Percentiles rank a stretch among this genome's conserved stretches.
These are phyloP conservation scores for Formica selysi DNA, from an alignment of 1,140 invertebrate species.

Conservation along the genomic window DNA sequence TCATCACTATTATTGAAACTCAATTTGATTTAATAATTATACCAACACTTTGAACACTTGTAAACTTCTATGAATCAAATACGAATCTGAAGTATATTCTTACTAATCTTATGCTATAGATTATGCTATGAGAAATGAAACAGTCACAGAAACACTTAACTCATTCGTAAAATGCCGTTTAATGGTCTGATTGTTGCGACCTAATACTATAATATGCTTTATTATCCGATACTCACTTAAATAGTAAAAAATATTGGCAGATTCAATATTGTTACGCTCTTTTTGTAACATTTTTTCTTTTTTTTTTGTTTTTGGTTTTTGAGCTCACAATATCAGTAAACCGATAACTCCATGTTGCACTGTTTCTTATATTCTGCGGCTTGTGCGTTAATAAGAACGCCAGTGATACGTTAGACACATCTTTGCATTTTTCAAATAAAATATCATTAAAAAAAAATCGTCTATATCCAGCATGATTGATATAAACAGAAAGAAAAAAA, in stretches of 20 bases:
- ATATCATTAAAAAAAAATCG: slow-evolving; percentile 29
- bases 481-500: neutral
- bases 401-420: slow-evolving; percentile 7
- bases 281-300: slow-evolving; percentile 61
- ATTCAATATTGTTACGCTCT: slow-evolving; percentile 71
- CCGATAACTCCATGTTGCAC: slow-evolving; percentile 56
- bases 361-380: slow-evolving; percentile 30
- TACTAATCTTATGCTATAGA: slow-evolving; percentile 66
- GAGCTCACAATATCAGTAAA: slow-evolving; percentile 66
- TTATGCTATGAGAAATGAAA: slow-evolving; percentile 67
- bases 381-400: slow-evolving; percentile 69
- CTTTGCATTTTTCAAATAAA: slow-evolving; percentile 35
- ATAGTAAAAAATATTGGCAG: slow-evolving; percentile 75
- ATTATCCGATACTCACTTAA: slow-evolving; percentile 68
- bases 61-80: slow-evolving; percentile 48
- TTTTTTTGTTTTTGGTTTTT: slow-evolving; percentile 54
- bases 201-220: slow-evolving; percentile 65
- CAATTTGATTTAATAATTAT: slow-evolving; percentile 47
- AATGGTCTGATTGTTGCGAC: slow-evolving; percentile 47
- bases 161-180: slow-evolving; percentile 57
- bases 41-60: slow-evolving; percentile 48
- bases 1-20: slow-evolving; percentile 36
- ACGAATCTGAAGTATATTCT: slow-evolving; percentile 60
- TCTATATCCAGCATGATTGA: neutral
- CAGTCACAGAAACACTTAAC: slow-evolving; percentile 40